A percentile compares a stretch with the other conserved stretches of the same genome.
These are phyloP conservation scores for Panzeria rudis DNA, from an alignment of 2,888 invertebrate genomes.

Conservation along the genomic window DNA sequence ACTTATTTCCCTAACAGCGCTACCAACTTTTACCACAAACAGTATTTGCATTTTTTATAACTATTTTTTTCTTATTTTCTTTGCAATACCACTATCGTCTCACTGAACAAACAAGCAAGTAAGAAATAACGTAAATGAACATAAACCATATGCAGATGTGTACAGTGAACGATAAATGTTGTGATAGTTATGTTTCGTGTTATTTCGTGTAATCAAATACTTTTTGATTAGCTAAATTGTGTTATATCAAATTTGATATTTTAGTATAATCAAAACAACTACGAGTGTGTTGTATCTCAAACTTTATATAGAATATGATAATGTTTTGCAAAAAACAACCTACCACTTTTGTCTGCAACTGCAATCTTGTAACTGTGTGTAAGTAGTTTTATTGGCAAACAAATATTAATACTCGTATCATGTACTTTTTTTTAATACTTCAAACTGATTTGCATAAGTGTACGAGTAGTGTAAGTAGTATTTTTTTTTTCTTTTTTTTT, in stretches of 20 bases:
- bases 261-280: too few species aligned
- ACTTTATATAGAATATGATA: too few species aligned
- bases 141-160: conserved; percentile 36
- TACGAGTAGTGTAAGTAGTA: conserved; percentile 49
- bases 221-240: too few species aligned
- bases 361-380: conserved; percentile 3
- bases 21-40: conserved; percentile 63
- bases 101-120: conserved; percentile 47
- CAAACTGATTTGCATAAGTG: conserved; percentile 64
- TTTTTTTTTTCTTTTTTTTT: conserved; percentile 32
- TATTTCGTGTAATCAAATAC: too few species aligned
- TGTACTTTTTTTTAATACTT: conserved; percentile 39
- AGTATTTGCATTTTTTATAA: conserved; percentile 61
- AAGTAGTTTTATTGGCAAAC: conserved; percentile 55
- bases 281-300: too few species aligned
- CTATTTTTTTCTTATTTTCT: conserved; percentile 2
- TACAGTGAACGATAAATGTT: conserved; percentile 16
- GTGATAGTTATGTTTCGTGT: too few species aligned
- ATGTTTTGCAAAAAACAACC: too few species aligned
- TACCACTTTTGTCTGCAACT: background rate
- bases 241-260: too few species aligned
- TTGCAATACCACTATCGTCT: conserved; percentile 15
- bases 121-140: conserved; percentile 44
- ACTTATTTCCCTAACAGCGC: conserved; percentile 48
- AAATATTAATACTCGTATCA: conserved; percentile 58